Evolutionary conservation across 92 coral and sea anemone species (phyloP).

Genomic region (Muricea muricata): DNA sequence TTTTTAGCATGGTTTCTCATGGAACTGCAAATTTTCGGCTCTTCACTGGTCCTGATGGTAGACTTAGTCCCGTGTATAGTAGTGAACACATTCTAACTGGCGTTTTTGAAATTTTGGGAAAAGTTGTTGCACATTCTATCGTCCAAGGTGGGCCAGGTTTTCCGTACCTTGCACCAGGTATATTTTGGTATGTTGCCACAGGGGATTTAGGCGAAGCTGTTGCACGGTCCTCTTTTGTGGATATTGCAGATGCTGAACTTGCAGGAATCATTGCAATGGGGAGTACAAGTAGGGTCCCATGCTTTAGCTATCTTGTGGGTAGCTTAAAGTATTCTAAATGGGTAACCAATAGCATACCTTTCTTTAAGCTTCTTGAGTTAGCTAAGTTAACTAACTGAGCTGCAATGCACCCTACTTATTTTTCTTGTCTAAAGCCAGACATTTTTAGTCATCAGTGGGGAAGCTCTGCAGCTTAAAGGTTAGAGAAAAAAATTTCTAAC

Average conservation of each 20-base stretch:
- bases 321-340: too few species aligned
- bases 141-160: slow-evolving; percentile 74
- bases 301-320: too few species aligned
- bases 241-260: background rate
- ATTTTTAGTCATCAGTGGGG: too few species aligned
- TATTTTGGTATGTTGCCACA: slow-evolving; percentile 42
- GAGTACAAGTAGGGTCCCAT: too few species aligned
- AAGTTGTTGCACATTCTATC: slow-evolving; percentile 68
- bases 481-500: too few species aligned
- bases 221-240: background rate
- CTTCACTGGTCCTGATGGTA: slow-evolving; percentile 46
- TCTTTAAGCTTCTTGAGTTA: too few species aligned
- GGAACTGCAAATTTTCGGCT: slow-evolving; percentile 38
- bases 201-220: background rate
- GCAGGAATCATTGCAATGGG: background rate
- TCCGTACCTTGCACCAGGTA: slow-evolving; percentile 71
- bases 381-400: too few species aligned
- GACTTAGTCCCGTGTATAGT: slow-evolving; percentile 59
- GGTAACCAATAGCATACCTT: too few species aligned
- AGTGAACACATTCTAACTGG: slow-evolving; percentile 68
- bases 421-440: too few species aligned
- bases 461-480: too few species aligned
- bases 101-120: slow-evolving; percentile 62
- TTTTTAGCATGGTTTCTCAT: slow-evolving; percentile 39
- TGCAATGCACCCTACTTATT: too few species aligned